These are phyloP conservation scores for Bruchidius siliquastri DNA, from an alignment of 2,888 invertebrate genomes.

Conservation along the genomic window DNA sequence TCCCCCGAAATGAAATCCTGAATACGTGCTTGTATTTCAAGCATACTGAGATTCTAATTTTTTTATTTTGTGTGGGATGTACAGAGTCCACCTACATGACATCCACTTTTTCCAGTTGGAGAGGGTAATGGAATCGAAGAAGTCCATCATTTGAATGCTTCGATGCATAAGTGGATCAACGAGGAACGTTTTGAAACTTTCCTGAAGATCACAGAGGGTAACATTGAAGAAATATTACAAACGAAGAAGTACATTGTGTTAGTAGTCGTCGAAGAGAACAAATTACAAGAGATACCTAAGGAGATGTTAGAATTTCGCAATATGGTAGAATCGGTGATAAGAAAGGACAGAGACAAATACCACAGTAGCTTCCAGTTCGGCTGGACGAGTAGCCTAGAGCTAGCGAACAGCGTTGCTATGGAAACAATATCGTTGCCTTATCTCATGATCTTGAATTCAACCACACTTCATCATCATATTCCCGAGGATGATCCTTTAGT, in stretches of 20 bases:
- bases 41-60: no score
- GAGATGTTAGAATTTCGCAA: slow-evolving; percentile 74
- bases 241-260: slow-evolving; percentile 84
- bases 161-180: slow-evolving; percentile 82
- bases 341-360: slow-evolving; percentile 67
- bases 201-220: slow-evolving; percentile 80
- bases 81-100: neutral
- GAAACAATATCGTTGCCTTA: slow-evolving; percentile 36
- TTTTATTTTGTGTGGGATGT: no score
- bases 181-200: slow-evolving; percentile 85
- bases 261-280: slow-evolving; percentile 84
- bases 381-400: slow-evolving; percentile 86
- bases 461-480: slow-evolving; percentile 87
- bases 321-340: slow-evolving; percentile 71
- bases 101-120: slow-evolving; percentile 32
- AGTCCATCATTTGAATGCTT: slow-evolving; percentile 57
- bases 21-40: no score
- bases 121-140: slow-evolving; percentile 35
- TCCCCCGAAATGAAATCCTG: no score
- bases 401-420: slow-evolving; percentile 93
- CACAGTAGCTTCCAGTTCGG: slow-evolving; percentile 86
- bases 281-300: slow-evolving; percentile 71
- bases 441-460: slow-evolving; percentile 82
- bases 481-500: slow-evolving; percentile 56
- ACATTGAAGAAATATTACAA: slow-evolving; percentile 76